Evolutionary conservation across 2,888 invertebrate species (phyloP), one percentile per base, ranked within the genome.

Genomic region (Catocala sponsa): DNA sequence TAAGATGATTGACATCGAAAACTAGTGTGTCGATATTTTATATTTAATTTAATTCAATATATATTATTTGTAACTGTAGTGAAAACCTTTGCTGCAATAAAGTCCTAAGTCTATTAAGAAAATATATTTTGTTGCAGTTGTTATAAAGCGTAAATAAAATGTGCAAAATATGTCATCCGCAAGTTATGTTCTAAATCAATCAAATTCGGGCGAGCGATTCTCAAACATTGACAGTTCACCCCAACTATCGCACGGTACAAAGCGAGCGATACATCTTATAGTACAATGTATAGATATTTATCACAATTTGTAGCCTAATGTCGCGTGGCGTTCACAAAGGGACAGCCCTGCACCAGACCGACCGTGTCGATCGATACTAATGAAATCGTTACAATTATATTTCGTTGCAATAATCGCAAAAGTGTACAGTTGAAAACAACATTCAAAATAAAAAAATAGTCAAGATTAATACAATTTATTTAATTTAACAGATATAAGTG

Each of bases 261-360:
- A 69, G 42, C 50, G 54, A 62, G 61, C 69, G 77, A 77, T 77
- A 78, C 72, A 74, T 77, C 77, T 77, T 77, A 66, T 65, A 68
- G 55, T 76, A 74, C 70, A 75, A 66, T 67, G 69, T 77, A 74
- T 78, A 78, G 80, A 81, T 83, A 84, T 83, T 84, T 85, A 86
- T 88, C 85, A 85, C 86, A 88, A 87, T 88, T 87, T 87, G 83
- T 79, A 76, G 83, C 65, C 76, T 82, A 89, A 89, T 87, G 81
- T 84, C 83, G 75, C 86, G 84, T 85, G 78, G 82, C 84, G 64
- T 69, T 81, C 76, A 80, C 84, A 80, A 78, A 82, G 82, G 82
- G 82, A 80, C 80, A 74, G 76, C 68, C 74, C 71, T 63, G 80
- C 79, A 79, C 64, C 67, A 72, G 78, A 75, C 79, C 83, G 78